Evolutionary conservation across 1,140 invertebrate species (phyloP).

Genomic region (Subanguina moxae): DNA sequence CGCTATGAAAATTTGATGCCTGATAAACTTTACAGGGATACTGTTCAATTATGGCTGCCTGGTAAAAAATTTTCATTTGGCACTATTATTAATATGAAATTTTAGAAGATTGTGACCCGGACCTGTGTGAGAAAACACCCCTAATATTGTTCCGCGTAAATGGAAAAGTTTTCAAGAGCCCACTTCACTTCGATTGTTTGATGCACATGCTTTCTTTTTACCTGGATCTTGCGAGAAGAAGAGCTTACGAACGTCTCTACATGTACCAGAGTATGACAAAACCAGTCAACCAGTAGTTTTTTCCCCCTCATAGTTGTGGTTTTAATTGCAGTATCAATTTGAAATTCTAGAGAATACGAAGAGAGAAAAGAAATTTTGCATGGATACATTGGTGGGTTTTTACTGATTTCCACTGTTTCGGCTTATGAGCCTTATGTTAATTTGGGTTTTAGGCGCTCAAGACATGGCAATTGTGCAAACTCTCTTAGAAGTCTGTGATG

Average conservation of each 20-base stretch:
- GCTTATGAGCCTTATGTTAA: conserved; percentile 13
- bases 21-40: conserved; percentile 39
- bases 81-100: too few relatives aligned
- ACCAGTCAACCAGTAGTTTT: background rate
- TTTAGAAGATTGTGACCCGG: too few relatives aligned
- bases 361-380: conserved; percentile 21
- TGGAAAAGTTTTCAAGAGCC: conserved; percentile 39
- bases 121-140: conserved; percentile 22
- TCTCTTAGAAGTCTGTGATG: conserved; percentile 40
- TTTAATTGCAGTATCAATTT: background rate
- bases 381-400: too few relatives aligned
- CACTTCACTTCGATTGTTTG: conserved; percentile 36
- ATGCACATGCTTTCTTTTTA: conserved; percentile 41
- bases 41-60: conserved; percentile 27
- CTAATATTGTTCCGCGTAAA: conserved; percentile 38
- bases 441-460: conserved; percentile 35
- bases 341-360: conserved; percentile 44
- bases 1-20: conserved; percentile 44
- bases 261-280: conserved; percentile 14
- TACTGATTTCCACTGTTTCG: too few relatives aligned
- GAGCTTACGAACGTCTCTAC: conserved; percentile 20
- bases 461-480: conserved; percentile 43
- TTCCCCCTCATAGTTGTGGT: background rate
- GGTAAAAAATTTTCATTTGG: too few relatives aligned
- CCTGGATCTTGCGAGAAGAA: conserved; percentile 36